Evolutionary conservation across 2,797 vertebrate species (phyloP).

Genomic region (Helostoma temminkii): DNA sequence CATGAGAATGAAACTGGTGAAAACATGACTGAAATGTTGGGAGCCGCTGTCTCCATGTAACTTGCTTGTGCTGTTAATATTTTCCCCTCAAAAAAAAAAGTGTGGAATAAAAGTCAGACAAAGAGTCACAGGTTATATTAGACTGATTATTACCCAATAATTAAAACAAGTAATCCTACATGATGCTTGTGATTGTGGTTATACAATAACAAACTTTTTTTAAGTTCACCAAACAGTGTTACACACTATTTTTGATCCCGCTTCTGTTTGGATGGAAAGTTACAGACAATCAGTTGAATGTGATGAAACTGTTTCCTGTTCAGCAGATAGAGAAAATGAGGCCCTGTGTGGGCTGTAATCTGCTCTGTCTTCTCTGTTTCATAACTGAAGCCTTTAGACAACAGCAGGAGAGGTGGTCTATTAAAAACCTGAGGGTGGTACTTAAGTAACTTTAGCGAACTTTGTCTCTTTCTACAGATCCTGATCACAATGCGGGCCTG

Average conservation of each 20-base stretch:
- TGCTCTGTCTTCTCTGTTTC: slow-evolving; percentile 15
- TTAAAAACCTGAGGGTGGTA: slow-evolving; percentile 12
- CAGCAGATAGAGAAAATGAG: slow-evolving; percentile 18
- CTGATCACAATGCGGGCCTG: slow-evolving; percentile 38
- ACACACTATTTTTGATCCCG: not conserved
- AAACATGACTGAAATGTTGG: slow-evolving; percentile 47
- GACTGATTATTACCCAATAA: not conserved
- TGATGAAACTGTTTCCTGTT: slow-evolving; percentile 55
- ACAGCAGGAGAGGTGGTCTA: slow-evolving; percentile 1
- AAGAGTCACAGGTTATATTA: fast-evolving
- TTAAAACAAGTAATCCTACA: not conserved
- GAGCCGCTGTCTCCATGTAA: slow-evolving; percentile 5
- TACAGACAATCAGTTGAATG: slow-evolving; percentile 34
- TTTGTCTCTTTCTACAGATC: slow-evolving; percentile 28
- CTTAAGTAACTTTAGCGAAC: slow-evolving; percentile 32
- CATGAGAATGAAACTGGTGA: slow-evolving; percentile 72
- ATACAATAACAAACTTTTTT: not conserved
- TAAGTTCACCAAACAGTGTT: not conserved
- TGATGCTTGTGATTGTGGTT: not conserved
- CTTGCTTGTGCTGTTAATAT: slow-evolving; percentile 15
- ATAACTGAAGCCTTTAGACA: slow-evolving; percentile 14
- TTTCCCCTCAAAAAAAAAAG: too few relatives aligned
- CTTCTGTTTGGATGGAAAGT: slow-evolving; percentile 41
- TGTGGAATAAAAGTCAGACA: not conserved
- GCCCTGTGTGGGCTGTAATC: slow-evolving; percentile 7